Base-by-base conservation (phyloP, 2,888 invertebrate species). In the Synergus gifuensis region DNA sequence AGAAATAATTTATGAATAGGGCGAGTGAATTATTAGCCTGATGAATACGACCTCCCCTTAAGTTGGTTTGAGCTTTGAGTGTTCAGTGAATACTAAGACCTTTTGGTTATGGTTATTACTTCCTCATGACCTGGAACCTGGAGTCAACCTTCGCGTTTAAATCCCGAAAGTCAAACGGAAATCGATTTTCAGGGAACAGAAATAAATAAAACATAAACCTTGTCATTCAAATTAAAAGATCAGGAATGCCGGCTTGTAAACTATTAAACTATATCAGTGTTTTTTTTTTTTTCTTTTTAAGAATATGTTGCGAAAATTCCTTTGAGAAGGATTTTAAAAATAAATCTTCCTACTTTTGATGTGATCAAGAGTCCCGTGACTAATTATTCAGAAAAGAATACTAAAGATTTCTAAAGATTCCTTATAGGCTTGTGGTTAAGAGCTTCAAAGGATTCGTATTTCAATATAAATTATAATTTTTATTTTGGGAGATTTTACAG, bases 31-130 rank as follows among this genome's bases (percentile, higher is more conserved):
- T 60, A 60, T 60, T 60, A 22, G 60, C 60, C 60, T 60, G 60
- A 60, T 60, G 60, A 60, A 60, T 60, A 60, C 60, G 60, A 60
- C 60, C 60, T 60, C 28, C 60, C 60, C 22, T 12, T 28, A 22
- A 60, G 60, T 60, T 60, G 60, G 22, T 22, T 60, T 22, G 22
- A 22, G 54, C 54, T 60, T 22, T 22, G 22, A 60, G 22, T 60
- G 22, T 60, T 60, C 60, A 60, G 18, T 60, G 22, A 60, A n/a
- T 4, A 22, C 11, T 60, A 2, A 60, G 22, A 14, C 60, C 12
- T 60, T 60, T 60, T 60, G 22, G 60, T 60, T 60, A 60, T 22
- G 60, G 60, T 60, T 60, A 60, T 60, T 60, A 54, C 54, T 54
- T 54, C 54, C 54, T 54, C n/a, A 60, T 60, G 22, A 28, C 22